A percentile compares a stretch with the other conserved stretches of the same genome.
Evolutionary conservation across 2,113 vertebrate genomes (phyloP).

Genomic region (Phainopepla nitens): DNA sequence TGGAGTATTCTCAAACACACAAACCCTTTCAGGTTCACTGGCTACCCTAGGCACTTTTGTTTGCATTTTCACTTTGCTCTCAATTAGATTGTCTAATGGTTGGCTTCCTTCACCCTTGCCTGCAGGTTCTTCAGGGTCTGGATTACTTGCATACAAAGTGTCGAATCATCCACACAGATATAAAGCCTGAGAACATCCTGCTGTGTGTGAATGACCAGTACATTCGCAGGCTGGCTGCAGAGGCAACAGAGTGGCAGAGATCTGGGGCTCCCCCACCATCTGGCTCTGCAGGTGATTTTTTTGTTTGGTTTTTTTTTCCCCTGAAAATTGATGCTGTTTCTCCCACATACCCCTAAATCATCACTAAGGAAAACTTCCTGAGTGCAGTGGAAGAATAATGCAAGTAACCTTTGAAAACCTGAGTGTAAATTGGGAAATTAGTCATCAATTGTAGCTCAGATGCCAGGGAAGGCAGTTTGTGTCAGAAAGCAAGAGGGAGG

Average conservation of each 20-base stretch:
- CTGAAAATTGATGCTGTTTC: background rate
- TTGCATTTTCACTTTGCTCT: background rate
- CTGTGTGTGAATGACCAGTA: conserved; percentile 92
- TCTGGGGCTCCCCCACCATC: conserved; percentile 92
- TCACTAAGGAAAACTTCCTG: background rate
- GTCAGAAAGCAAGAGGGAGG: background rate
- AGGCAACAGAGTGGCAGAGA: conserved; percentile 95
- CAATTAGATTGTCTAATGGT: background rate
- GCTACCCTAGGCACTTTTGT: background rate
- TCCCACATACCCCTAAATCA: background rate
- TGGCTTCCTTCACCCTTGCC: background rate
- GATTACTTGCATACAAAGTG: conserved; percentile 95
- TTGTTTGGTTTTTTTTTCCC: background rate
- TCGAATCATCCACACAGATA: conserved; percentile 96
- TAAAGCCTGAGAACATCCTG: conserved; percentile 97
- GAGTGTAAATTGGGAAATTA: background rate
- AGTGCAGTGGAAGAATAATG: background rate
- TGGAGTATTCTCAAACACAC: background rate
- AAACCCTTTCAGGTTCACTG: background rate
- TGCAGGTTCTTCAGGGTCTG: conserved; percentile 91
- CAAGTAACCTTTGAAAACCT: background rate
- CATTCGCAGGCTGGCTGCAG: conserved; percentile 89
- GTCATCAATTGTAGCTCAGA: background rate
- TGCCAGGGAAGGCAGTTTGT: background rate
- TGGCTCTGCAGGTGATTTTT: conserved; percentile 86